Evolutionary conservation across 1,140 invertebrate species (phyloP).

Genomic region (Drosophila pandora): DNA sequence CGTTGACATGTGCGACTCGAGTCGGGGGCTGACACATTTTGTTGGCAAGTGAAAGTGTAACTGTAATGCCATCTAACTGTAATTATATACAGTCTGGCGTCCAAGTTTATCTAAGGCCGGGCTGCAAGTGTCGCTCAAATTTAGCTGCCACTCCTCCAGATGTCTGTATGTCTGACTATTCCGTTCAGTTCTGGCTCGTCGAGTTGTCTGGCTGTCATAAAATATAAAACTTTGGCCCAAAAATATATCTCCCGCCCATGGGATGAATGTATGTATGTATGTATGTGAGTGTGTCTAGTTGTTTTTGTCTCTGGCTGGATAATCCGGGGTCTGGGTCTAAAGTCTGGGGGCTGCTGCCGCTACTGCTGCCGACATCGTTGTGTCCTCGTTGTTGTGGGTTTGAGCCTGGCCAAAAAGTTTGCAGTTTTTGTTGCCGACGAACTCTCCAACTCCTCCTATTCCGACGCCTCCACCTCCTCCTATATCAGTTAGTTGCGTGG

Average conservation of each 20-base stretch:
- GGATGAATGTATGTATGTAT: conserved; percentile 8
- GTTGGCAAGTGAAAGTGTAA: conserved; percentile 74
- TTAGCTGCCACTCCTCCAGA: conserved; percentile 53
- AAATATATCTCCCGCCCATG: conserved; percentile 32
- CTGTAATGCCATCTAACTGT: conserved; percentile 70
- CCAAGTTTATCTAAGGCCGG: conserved; percentile 63
- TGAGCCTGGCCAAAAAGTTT: conserved; percentile 57
- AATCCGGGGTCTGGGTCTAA: conserved; percentile 11
- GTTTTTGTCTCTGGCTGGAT: conserved; percentile 24
- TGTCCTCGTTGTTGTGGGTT: conserved; percentile 38
- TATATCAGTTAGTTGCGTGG: conserved; percentile 63
- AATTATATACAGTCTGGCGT: conserved; percentile 77
- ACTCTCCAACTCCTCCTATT: background rate
- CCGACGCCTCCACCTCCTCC: conserved; percentile 26
- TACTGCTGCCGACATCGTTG: conserved; percentile 31
- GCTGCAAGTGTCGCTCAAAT: conserved; percentile 79
- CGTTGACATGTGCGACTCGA: conserved; percentile 41
- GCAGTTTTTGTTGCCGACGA: conserved; percentile 69
- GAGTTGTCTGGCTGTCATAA: conserved; percentile 65
- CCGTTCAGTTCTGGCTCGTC: conserved; percentile 36
- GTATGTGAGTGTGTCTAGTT: background rate
- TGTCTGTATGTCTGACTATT: conserved; percentile 23
- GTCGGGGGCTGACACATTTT: conserved; percentile 23
- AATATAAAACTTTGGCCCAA: conserved; percentile 74
- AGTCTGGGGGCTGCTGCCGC: conserved; percentile 10